Base-by-base conservation (phyloP, 1,140 invertebrate genomes). In the Caligus rogercresseyi region DNA sequence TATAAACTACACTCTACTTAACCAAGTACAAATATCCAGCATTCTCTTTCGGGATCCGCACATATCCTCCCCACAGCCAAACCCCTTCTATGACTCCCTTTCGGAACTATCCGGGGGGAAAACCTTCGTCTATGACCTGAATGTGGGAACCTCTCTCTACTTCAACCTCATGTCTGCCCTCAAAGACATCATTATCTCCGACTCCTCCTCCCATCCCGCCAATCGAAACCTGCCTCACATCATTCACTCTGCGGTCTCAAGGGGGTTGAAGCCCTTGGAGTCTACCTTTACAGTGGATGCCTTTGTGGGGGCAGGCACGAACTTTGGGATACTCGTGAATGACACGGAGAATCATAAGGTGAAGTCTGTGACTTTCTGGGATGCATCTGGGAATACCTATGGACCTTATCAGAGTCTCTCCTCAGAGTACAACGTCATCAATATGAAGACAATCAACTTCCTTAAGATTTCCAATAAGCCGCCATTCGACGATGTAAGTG, bases 391-490 rank as follows among this genome's bases (percentile, higher is more conserved):
- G 13, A 25, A 25, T 24, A 53, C 14, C 19, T 63, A 56, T 63
- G 61, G 61, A 15, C 61, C 61, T 11, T 63, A 63, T 25, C 23
- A 18, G 19, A 63, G 52, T 16, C 16, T 63, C 15, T 57, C 52
- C 18, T 57, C 43, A 18, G 52, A 56, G n/a, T 63, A 53, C 31
- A 53, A 54, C 20, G 15, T 63, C 25, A 63, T 63, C 61, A 63
- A 63, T 54, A 23, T 63, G 21, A 63, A 55, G 25, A 63, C 61
- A 13, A 53, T 63, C 15, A 63, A 63, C 25, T 60, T 60, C 26
- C 24, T 31, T 15, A 14, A 60, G n/a, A 25, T 24, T 25, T 13
- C 53, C 11, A 43, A 21, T 31, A 43, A 18, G 18, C 57, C 57
- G 18, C 57, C 57, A 15, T 60, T 60, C 21, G 57, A 60, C 24